phyloP scores from a whole-genome alignment of 2,888 invertebrate species.

The Xylota segnis region DNA sequence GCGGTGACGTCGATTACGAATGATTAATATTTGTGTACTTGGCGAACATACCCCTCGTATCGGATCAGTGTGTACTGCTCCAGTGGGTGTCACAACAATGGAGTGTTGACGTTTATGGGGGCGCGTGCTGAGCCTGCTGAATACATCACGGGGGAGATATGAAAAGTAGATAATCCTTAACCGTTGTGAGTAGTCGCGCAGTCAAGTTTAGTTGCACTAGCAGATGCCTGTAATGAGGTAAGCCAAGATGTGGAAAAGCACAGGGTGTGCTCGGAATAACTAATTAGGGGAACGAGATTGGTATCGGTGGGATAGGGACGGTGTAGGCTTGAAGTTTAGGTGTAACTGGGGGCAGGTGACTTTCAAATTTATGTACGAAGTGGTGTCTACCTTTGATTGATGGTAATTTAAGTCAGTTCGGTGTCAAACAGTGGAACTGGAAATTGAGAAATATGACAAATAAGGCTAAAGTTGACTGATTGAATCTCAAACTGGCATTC shows the following conservation, averaged over 20 bases:
- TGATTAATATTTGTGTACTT: conserved; percentile 7
- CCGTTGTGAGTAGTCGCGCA: too few relatives aligned
- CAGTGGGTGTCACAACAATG: background rate
- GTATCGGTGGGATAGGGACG: too few relatives aligned
- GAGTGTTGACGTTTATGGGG: background rate
- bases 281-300: background rate
- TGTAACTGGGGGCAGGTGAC: background rate
- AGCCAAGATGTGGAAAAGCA: background rate
- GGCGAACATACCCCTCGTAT: background rate
- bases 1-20: background rate
- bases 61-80: background rate
- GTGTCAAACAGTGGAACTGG: too few relatives aligned
- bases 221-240: background rate
- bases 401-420: too few relatives aligned
- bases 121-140: background rate
- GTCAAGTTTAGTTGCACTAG: background rate
- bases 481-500: too few relatives aligned
- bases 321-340: background rate
- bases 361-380: conserved; percentile 1
- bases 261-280: background rate
- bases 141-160: background rate
- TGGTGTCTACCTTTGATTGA: background rate
- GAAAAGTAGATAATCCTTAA: background rate
- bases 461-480: too few relatives aligned
- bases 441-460: too few relatives aligned